These are phyloP conservation scores for Acanthurus lineatus DNA, from an alignment of 2,797 vertebrate species.

Conservation along the genomic window DNA sequence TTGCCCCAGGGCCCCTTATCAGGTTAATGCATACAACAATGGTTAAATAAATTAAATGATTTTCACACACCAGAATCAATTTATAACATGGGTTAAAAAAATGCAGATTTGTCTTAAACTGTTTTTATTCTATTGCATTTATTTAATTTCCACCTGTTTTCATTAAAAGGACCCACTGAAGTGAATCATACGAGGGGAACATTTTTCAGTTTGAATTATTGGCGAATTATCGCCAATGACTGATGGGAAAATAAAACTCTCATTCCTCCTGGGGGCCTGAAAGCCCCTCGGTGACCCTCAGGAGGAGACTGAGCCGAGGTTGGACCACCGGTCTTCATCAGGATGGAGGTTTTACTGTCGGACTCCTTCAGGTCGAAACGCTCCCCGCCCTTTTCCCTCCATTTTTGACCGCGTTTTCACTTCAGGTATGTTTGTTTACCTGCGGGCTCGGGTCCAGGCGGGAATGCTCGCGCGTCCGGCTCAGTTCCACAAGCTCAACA, in stretches of 20 bases:
- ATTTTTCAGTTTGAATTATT: background rate
- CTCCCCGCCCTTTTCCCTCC: too few relatives aligned
- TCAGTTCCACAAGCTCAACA: slow-evolving; percentile 62
- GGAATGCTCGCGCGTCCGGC: slow-evolving; percentile 53
- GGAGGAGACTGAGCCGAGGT: background rate
- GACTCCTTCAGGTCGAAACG: background rate
- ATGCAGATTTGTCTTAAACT: background rate
- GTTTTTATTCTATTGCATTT: background rate
- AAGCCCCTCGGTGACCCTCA: background rate
- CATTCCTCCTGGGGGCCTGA: background rate
- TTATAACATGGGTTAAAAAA: background rate
- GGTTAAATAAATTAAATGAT: background rate
- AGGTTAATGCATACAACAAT: background rate
- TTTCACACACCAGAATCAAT: background rate
- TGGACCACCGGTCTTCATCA: background rate
- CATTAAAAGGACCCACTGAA: too few relatives aligned
- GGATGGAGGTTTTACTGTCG: background rate
- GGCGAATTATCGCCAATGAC: background rate
- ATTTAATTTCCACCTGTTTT: background rate
- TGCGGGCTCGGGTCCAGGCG: slow-evolving; percentile 33
- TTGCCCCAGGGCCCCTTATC: background rate
- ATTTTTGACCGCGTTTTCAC: background rate
- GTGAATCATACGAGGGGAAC: background rate
- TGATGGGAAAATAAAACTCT: background rate
- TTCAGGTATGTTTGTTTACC: slow-evolving; percentile 65